Conservation (phyloP, 2,113 vertebrate species). For the Catharus fuscescens region DNA sequence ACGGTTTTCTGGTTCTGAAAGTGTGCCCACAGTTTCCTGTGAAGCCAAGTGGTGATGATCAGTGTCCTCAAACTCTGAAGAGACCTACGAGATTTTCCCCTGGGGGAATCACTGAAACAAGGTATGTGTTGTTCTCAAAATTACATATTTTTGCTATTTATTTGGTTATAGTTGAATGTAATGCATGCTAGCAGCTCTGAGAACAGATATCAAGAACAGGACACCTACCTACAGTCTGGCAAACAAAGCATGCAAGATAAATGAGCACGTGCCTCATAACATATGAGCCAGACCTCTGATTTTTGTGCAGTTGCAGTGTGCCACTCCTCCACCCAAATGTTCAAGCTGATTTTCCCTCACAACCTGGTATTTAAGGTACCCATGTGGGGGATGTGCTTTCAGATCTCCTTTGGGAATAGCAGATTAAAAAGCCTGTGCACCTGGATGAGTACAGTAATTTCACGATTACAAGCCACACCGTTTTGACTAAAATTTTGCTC, state of each 20-base stretch:
- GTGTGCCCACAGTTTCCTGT: not conserved
- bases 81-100: not conserved
- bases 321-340: not conserved
- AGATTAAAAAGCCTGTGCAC: not conserved
- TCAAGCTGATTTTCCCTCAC: not conserved
- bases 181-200: not conserved
- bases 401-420: not conserved
- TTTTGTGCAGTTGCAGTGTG: not conserved
- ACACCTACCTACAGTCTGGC: not conserved
- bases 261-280: not conserved
- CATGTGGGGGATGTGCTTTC: not conserved
- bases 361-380: not conserved
- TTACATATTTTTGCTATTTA: not conserved
- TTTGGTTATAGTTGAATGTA: not conserved
- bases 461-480: too few relatives aligned
- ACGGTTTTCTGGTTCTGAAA: not conserved
- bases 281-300: not conserved
- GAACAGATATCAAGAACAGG: not conserved
- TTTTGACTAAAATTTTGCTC: too few relatives aligned
- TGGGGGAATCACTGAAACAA: not conserved
- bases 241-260: not conserved
- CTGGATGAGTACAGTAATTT: not conserved
- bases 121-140: fast-evolving
- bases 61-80: not conserved
- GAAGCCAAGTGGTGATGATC: not conserved